Percentiles rank a stretch among this genome's conserved stretches.
These are phyloP conservation scores for Hirtodrosophila histrioides DNA, from an alignment of 2,888 invertebrate genomes.

Conservation along the genomic window DNA sequence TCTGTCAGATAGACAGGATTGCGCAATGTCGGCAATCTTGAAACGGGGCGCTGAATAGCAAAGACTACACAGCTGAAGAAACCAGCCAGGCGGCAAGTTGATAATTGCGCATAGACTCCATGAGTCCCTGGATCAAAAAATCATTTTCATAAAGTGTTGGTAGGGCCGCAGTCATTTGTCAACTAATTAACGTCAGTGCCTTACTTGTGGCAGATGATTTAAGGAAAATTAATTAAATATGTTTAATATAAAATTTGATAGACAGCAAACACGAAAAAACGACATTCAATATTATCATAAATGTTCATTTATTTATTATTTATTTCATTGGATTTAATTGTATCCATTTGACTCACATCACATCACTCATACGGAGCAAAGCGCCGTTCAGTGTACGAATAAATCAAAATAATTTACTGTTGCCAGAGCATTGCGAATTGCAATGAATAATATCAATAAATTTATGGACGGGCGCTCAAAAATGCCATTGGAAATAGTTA, in stretches of 20 bases:
- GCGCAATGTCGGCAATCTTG: constrained; percentile 43
- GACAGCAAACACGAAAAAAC: constrained; percentile 2
- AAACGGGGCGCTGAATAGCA: constrained; percentile 28
- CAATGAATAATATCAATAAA: constrained; percentile 43
- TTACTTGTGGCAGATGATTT: not conserved
- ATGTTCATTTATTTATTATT: constrained; percentile 2
- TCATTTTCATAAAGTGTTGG: constrained; percentile 10
- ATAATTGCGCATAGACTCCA: constrained; percentile 39
- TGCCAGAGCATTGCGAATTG: constrained; percentile 23
- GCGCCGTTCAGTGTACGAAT: constrained; percentile 28
- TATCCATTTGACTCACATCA: constrained; percentile 18
- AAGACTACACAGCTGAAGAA: constrained; percentile 30
- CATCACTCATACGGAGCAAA: constrained; percentile 14
- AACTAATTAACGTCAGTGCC: constrained; percentile 31
- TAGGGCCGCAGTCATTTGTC: constrained; percentile 10
- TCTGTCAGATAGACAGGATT: constrained; percentile 40
- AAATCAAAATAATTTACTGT: constrained; percentile 68
- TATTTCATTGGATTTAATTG: constrained; percentile 28
- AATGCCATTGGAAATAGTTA: constrained; percentile 27
- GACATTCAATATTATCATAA: not conserved
- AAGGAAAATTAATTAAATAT: not conserved
- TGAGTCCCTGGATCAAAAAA: constrained; percentile 1
- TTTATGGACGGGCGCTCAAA: constrained; percentile 19
- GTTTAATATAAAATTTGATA: constrained; percentile 10
- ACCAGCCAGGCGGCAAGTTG: constrained; percentile 43